These are phyloP conservation scores for Oostethus manadensis DNA, from an alignment of 2,113 vertebrate species.

Conservation along the genomic window DNA sequence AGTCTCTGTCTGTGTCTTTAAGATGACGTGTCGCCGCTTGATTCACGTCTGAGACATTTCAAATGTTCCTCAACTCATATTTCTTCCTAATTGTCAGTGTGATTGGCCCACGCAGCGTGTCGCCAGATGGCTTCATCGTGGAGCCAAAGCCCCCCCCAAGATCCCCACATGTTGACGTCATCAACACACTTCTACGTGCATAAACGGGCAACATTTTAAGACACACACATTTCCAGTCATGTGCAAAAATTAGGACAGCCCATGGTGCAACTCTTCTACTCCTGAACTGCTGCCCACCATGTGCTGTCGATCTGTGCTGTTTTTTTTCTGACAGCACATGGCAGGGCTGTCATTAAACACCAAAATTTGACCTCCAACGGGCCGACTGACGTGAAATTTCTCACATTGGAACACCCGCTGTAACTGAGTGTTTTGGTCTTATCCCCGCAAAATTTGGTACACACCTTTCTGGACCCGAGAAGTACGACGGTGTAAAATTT, in stretches of 20 bases:
- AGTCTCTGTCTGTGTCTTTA: no score
- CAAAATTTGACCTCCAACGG: no score
- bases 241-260: neutral
- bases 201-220: neutral
- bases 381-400: no score
- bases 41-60: neutral
- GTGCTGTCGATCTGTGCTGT: no score
- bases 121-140: slow-evolving; percentile 1
- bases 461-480: no score
- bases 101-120: neutral
- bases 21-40: neutral
- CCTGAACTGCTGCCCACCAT: neutral
- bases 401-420: no score
- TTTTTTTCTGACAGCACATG: no score
- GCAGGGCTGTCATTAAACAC: no score
- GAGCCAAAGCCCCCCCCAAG: neutral
- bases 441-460: no score
- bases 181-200: neutral
- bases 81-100: neutral
- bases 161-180: neutral
- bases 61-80: neutral
- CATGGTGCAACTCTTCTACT: neutral
- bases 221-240: neutral
- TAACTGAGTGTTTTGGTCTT: no score
- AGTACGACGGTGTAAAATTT: no score